These are phyloP conservation scores for Pampus argenteus DNA, from an alignment of 2,797 vertebrate species.

Conservation along the genomic window DNA sequence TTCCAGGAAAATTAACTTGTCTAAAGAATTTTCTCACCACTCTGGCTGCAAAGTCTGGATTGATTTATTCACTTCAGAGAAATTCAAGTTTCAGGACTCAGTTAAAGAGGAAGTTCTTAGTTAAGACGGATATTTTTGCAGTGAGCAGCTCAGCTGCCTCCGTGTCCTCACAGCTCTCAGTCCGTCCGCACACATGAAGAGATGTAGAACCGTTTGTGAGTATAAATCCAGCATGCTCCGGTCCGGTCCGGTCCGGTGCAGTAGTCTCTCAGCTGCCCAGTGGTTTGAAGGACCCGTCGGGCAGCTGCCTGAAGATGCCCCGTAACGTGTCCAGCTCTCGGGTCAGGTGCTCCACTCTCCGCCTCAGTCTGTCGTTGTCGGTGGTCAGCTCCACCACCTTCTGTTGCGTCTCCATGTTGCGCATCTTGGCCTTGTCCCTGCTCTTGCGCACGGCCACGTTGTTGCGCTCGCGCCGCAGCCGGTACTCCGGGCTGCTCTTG, in stretches of 20 bases:
- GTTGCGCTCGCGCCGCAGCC: constrained; percentile 95
- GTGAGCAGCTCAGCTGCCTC: constrained; percentile 66
- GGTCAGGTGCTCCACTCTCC: constrained; percentile 95
- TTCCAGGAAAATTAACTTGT: too few relatives aligned
- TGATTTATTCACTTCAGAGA: too few relatives aligned
- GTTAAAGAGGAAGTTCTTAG: not conserved
- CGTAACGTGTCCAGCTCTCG: constrained; percentile 95
- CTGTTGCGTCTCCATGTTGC: constrained; percentile 97
- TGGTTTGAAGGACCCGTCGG: constrained; percentile 94
- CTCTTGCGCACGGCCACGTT: constrained; percentile 98
- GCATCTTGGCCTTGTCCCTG: constrained; percentile 98
- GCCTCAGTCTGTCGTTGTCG: constrained; percentile 96
- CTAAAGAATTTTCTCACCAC: not conserved
- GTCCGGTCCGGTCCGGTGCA: not conserved
- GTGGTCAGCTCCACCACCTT: constrained; percentile 93
- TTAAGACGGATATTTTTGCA: constrained; percentile 9
- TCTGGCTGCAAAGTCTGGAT: too few relatives aligned
- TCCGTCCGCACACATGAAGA: not conserved
- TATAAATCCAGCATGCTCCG: constrained; percentile 47
- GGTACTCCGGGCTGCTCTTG: constrained; percentile 96
- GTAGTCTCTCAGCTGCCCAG: constrained; percentile 89
- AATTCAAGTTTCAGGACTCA: not conserved
- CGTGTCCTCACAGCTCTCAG: constrained; percentile 24
- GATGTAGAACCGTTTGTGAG: constrained; percentile 1
- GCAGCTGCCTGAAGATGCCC: constrained; percentile 96